Conservation (phyloP, 2,113 vertebrate species). For the Donacobius atricapilla region DNA sequence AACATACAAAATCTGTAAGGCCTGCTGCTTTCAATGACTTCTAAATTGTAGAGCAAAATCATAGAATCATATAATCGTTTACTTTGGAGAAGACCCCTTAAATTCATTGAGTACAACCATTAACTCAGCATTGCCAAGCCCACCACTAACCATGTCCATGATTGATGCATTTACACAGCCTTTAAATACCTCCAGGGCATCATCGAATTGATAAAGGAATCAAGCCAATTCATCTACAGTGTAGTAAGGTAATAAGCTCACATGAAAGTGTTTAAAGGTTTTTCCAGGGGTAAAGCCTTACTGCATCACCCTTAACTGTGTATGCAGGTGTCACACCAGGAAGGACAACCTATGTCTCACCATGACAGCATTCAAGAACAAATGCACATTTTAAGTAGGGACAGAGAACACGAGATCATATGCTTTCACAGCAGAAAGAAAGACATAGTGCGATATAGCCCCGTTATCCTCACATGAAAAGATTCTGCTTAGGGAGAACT, state of each 20-base stretch:
- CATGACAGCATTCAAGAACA: background rate
- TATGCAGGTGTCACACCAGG: rapidly evolving
- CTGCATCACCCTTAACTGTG: background rate
- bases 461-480: background rate
- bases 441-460: background rate
- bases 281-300: background rate
- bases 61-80: background rate
- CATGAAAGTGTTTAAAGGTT: background rate
- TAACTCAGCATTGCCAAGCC: background rate
- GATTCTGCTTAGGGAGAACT: background rate
- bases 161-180: background rate
- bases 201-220: background rate
- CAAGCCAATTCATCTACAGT: background rate
- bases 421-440: background rate
- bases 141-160: background rate
- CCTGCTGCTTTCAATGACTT: background rate
- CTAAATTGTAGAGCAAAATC: background rate
- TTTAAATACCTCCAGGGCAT: background rate
- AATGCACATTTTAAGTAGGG: background rate
- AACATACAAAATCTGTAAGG: background rate
- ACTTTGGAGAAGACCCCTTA: background rate
- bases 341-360: background rate
- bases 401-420: background rate
- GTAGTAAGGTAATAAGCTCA: background rate
- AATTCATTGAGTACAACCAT: background rate